Percentiles rank a stretch among this genome's conserved stretches.
Evolutionary conservation across 2,888 invertebrate species (phyloP).

Genomic region (Ennomos fuscantarius): DNA sequence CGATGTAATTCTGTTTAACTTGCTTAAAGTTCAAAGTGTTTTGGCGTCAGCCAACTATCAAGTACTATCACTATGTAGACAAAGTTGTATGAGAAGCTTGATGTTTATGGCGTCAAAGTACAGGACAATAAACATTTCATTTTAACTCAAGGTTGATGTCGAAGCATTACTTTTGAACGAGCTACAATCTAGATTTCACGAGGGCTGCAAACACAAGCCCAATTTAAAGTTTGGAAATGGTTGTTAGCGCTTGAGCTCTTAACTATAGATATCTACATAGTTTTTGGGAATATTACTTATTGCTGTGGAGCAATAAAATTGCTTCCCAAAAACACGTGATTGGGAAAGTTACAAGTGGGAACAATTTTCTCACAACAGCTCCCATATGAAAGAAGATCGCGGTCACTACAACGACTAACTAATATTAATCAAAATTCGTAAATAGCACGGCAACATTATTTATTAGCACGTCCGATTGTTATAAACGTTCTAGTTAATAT

Average conservation of each 20-base stretch:
- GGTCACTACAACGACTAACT: conserved; percentile 28
- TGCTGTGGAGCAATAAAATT: conserved; percentile 52
- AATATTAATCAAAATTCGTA: conserved; percentile 1
- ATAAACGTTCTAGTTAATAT: conserved; percentile 1
- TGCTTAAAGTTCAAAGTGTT: conserved; percentile 23
- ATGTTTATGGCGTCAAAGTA: conserved; percentile 23
- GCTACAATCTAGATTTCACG: conserved; percentile 46
- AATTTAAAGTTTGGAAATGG: conserved; percentile 58
- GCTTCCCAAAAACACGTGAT: conserved; percentile 32
- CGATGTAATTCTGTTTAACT: conserved; percentile 21
- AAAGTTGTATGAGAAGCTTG: conserved; percentile 27
- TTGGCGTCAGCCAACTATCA: conserved; percentile 23
- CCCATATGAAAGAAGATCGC: conserved; percentile 33
- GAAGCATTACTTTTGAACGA: conserved; percentile 37
- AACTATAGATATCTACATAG: conserved; percentile 21
- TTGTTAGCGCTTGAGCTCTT: conserved; percentile 48
- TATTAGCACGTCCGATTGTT: not conserved
- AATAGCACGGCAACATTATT: not conserved
- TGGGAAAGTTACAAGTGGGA: conserved; percentile 25
- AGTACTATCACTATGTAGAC: conserved; percentile 24
- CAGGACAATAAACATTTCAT: conserved; percentile 34
- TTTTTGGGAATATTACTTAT: conserved; percentile 48
- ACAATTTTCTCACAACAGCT: conserved; percentile 42
- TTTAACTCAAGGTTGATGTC: conserved; percentile 23
- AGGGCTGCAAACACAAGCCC: conserved; percentile 43